Evolutionary conservation across 2,797 vertebrate species (phyloP), one percentile per base, ranked within the genome.

Genomic region (Mycteria americana): DNA sequence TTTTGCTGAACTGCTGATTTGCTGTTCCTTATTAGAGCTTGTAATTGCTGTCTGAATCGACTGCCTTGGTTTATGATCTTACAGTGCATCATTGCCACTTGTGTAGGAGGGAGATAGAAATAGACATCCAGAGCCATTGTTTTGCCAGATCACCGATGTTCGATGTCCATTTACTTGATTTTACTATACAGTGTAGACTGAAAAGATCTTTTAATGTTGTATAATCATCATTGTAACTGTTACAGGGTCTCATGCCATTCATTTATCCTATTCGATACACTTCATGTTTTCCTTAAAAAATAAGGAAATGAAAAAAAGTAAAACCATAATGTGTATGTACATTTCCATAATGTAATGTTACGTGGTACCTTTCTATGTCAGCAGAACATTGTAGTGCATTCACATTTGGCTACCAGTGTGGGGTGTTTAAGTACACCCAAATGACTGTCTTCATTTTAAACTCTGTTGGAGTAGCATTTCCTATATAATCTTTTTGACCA

Each of bases 401-500:
- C 18, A 53, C 28, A 30, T 69, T 53, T 85, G 39, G 18, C 18
- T 93, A 27, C 39, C 35, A 53, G 23, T 33, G 54, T 43, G 28
- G 43, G 33, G 14, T 72, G 51, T 50, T 67, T 53, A n/a, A 76
- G 10, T 27, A 17, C 12, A 43, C 30, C 39, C 65, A 41, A 81
- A 60, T 46, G 65, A 46, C 46, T 53, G 35, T 60, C 72, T 72
- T 88, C 1, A 54, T 77, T 90, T 92, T 63, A 83, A 86, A 80
- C 81, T 62, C 70, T 24, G 31, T 37, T 77, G 75, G 65, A 89
- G 62, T 51, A 76, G 48, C 50, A 76, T 91, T 89, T 94, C 41
- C 90, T 59, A 1, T 53, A 78, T 93, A 93, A 94, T 96, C 77
- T 96, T 95, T 95, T 91, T 95, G 80, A 93, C 93, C 80, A 93